Conservation (phyloP, 2,113 vertebrate species). For the Platysternon megacephalum region DNA sequence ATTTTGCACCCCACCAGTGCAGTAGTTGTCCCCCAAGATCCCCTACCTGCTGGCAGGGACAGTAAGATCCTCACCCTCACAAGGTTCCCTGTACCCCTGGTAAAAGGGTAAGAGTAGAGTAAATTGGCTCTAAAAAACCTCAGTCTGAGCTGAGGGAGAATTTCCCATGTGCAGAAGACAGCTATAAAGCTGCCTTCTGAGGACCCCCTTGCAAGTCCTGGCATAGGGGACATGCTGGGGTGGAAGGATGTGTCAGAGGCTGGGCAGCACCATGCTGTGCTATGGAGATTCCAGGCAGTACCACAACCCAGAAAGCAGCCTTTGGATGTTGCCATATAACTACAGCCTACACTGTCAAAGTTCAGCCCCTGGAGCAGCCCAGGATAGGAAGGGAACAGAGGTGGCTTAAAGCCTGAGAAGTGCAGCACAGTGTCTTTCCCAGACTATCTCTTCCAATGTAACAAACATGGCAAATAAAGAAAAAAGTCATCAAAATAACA, state of each 20-base stretch:
- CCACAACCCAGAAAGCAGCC: neutral
- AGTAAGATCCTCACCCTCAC: neutral
- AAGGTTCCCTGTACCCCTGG: neutral
- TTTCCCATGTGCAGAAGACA: neutral
- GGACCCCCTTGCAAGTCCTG: neutral
- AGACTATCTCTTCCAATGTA: neutral
- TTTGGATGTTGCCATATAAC: neutral
- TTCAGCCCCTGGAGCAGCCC: neutral
- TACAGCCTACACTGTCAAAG: neutral
- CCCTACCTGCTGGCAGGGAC: too few relatives aligned
- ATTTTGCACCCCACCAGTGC: too few relatives aligned
- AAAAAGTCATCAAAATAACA: neutral
- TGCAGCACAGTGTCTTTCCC: neutral
- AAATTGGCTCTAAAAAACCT: neutral
- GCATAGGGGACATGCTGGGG: neutral
- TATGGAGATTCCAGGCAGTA: neutral
- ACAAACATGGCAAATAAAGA: neutral
- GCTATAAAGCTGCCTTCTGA: neutral
- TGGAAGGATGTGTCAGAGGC: neutral
- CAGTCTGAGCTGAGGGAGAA: neutral
- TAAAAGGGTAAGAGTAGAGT: neutral
- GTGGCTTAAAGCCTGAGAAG: neutral
- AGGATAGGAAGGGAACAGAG: neutral
- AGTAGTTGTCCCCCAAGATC: too few relatives aligned
- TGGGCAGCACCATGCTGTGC: neutral